phyloP scores from a whole-genome alignment of 92 coral and sea anemone genomes.

The Anthopleura xanthogrammica region DNA sequence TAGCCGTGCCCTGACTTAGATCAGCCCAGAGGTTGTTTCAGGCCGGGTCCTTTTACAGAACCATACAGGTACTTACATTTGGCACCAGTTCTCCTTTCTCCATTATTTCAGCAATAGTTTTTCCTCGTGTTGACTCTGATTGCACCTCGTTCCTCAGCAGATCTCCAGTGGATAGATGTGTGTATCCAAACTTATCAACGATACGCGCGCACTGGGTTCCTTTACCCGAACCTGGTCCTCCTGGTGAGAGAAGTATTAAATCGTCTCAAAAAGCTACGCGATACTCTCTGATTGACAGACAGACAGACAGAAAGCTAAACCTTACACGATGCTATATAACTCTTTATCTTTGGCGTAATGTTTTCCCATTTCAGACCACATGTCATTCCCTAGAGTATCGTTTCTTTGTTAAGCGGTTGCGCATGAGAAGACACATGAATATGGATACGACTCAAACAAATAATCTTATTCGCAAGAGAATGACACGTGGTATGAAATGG shows the following conservation, averaged over 20 bases:
- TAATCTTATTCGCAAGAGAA: too few species aligned
- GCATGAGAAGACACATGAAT: too few species aligned
- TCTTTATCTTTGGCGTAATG: too few species aligned
- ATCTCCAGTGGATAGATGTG: constrained; percentile 95
- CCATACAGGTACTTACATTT: constrained; percentile 46
- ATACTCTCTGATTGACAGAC: background rate
- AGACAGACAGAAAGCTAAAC: background rate
- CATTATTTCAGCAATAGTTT: constrained; percentile 76
- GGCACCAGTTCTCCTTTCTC: constrained; percentile 94
- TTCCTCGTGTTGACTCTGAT: constrained; percentile 79
- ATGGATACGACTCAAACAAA: too few species aligned
- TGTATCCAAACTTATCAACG: constrained; percentile 79
- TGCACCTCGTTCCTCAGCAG: constrained; percentile 83
- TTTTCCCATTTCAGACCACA: too few species aligned
- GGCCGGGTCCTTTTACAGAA: too few species aligned
- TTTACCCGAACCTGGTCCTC: constrained; percentile 98
- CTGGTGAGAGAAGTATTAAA: constrained; percentile 28
- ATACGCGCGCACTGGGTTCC: constrained; percentile 96
- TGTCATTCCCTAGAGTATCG: too few species aligned
- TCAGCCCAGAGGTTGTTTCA: background rate
- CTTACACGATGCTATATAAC: background rate
- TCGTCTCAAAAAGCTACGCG: background rate
- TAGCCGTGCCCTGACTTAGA: too few species aligned
- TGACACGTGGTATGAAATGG: too few species aligned
- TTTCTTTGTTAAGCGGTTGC: too few species aligned